Percentiles rank a stretch among this genome's conserved stretches.
Conservation (phyloP, 2,797 vertebrate genomes). For the Anguilla megastoma region DNA sequence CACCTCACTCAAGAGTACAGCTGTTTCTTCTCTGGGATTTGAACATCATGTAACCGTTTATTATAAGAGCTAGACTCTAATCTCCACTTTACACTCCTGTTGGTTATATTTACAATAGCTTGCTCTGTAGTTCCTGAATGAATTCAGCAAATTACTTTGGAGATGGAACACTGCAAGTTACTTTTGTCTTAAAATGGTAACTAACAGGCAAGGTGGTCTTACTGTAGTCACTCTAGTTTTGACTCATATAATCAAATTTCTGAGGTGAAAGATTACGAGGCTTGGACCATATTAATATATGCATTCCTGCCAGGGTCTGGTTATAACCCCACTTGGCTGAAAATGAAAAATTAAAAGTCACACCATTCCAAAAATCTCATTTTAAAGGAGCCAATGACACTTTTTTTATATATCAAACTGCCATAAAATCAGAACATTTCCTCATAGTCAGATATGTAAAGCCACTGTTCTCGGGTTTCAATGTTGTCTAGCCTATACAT, state of each 20-base stretch:
- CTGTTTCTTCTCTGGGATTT: neutral
- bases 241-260: neutral
- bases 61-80: neutral
- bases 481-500: neutral
- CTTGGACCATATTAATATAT: neutral
- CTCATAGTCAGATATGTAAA: neutral
- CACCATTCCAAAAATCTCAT: neutral
- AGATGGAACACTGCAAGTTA: neutral
- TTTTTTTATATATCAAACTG: neutral
- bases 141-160: neutral
- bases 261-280: neutral
- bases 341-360: neutral
- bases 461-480: neutral
- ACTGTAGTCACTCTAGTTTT: neutral
- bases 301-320: neutral
- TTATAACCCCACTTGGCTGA: neutral
- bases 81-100: neutral
- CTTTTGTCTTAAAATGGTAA: neutral
- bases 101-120: neutral
- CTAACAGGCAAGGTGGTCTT: neutral
- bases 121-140: neutral
- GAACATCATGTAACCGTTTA: neutral
- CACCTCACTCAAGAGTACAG: neutral
- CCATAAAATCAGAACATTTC: constrained; percentile 6
- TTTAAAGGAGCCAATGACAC: neutral